These are phyloP conservation scores for Ciconia maguari DNA, from an alignment of 2,113 vertebrate genomes.

Conservation along the genomic window DNA sequence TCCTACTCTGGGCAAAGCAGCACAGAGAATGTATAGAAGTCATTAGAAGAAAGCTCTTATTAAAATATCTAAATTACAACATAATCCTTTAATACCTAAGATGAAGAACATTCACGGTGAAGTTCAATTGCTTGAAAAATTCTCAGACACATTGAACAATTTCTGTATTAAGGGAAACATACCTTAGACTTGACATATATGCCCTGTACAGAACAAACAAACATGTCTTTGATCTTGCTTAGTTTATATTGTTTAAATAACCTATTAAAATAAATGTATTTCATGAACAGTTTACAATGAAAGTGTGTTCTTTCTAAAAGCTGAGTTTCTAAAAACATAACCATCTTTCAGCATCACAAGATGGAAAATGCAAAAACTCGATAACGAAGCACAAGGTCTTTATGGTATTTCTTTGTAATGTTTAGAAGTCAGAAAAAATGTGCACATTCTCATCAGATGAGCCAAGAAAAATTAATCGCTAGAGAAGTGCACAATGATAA, in stretches of 20 bases:
- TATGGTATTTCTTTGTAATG: not conserved
- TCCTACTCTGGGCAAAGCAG: not conserved
- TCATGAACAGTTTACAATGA: not conserved
- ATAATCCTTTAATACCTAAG: conserved; percentile 31
- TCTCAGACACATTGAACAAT: not conserved
- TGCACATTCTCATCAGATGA: not conserved
- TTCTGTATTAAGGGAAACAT: not conserved
- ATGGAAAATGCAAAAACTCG: not conserved
- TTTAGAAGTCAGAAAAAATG: not conserved
- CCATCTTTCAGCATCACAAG: not conserved
- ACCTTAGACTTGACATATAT: not conserved
- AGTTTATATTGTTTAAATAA: not conserved
- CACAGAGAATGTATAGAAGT: not conserved
- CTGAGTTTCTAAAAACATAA: not conserved
- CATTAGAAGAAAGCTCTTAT: not conserved
- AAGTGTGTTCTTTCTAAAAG: not conserved
- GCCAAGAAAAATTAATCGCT: not conserved
- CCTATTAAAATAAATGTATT: not conserved
- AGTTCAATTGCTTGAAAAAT: not conserved
- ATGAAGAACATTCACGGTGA: not conserved
- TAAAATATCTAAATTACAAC: not conserved
- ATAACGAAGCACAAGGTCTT: not conserved
- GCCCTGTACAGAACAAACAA: not conserved
- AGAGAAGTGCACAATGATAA: not conserved
- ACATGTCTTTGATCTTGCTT: not conserved